Percentiles rank a stretch among this genome's conserved stretches.
These are phyloP conservation scores for Natrix natrix DNA, from an alignment of 2,797 vertebrate genomes.

Conservation along the genomic window DNA sequence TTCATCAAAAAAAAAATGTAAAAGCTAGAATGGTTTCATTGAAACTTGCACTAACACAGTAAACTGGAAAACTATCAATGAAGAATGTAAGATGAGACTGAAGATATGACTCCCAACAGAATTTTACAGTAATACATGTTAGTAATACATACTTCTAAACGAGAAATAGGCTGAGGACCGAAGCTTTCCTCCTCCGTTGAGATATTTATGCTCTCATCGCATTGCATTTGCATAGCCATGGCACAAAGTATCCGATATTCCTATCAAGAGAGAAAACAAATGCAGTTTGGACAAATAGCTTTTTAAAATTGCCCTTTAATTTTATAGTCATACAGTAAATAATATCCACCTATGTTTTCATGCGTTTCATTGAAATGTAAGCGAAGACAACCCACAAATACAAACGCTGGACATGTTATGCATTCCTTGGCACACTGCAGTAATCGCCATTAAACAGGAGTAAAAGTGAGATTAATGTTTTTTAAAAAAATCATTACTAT, in stretches of 20 bases:
- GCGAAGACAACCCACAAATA: neutral
- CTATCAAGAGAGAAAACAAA: neutral
- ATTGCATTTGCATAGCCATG: slow-evolving; percentile 85
- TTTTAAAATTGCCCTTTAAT: neutral
- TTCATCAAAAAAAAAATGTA: neutral
- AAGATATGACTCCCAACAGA: neutral
- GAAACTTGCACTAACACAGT: neutral
- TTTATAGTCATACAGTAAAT: neutral
- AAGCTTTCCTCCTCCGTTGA: slow-evolving; percentile 87
- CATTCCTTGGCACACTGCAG: neutral
- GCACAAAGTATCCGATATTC: neutral
- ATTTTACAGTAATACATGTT: neutral
- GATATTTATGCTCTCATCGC: slow-evolving; percentile 73
- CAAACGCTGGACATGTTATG: neutral
- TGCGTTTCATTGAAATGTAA: neutral
- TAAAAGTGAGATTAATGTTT: neutral
- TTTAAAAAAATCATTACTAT: neutral
- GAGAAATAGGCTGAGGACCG: slow-evolving; percentile 87
- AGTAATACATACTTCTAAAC: slow-evolving; percentile 79
- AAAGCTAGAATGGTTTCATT: neutral
- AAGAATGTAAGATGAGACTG: neutral
- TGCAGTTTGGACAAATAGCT: neutral
- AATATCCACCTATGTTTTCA: neutral
- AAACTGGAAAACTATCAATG: neutral
- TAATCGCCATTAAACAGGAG: neutral